Evolutionary conservation across 1,140 invertebrate species (phyloP).

Genomic region (Rhyacophila brunnea): DNA sequence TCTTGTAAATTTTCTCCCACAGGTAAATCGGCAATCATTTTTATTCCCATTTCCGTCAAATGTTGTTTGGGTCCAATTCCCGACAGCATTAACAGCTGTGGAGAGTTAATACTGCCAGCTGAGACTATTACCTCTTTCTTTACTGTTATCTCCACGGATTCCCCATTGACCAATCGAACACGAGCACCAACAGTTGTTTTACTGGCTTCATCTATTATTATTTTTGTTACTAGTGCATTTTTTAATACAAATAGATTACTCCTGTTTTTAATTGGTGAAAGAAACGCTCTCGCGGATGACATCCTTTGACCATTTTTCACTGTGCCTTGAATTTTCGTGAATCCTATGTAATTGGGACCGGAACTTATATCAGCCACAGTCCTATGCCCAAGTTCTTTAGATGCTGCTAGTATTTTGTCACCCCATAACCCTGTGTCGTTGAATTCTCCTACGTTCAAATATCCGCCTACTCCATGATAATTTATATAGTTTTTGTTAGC

Average conservation of each 20-base stretch:
- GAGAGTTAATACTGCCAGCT: constrained; percentile 59
- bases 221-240: constrained; percentile 57
- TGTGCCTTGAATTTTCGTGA: constrained; percentile 41
- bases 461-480: constrained; percentile 10
- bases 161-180: constrained; percentile 52
- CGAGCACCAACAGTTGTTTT: constrained; percentile 59
- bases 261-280: constrained; percentile 50
- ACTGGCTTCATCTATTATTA: constrained; percentile 63
- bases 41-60: constrained; percentile 59
- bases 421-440: constrained; percentile 38
- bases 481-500: neutral
- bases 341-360: constrained; percentile 60
- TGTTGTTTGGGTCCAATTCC: constrained; percentile 70
- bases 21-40: constrained; percentile 56
- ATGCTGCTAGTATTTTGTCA: constrained; percentile 51
- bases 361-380: constrained; percentile 60
- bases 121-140: constrained; percentile 65
- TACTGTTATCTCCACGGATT: constrained; percentile 48
- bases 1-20: constrained; percentile 67
- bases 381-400: constrained; percentile 30
- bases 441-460: constrained; percentile 5
- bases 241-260: constrained; percentile 59
- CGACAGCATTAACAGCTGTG: constrained; percentile 69
- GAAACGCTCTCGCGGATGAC: constrained; percentile 51
- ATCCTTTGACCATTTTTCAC: constrained; percentile 50